phyloP scores from a whole-genome alignment of 1,140 invertebrate genomes.

The Doryteuthis pealeii region DNA sequence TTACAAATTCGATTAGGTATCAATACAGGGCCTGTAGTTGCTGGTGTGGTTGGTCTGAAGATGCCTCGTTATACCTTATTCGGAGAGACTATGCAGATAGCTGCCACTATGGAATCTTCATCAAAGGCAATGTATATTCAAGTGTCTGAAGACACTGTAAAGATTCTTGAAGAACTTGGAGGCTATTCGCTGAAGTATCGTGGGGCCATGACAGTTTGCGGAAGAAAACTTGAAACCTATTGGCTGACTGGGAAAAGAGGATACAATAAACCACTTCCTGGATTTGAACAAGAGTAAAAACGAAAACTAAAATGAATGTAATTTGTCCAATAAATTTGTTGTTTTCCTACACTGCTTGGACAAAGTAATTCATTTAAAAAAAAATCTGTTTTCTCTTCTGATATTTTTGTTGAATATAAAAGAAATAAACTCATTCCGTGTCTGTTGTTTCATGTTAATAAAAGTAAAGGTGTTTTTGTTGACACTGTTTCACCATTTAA shows the following conservation, averaged over 20 bases:
- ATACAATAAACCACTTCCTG: slow-evolving; percentile 36
- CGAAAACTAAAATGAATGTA: no score
- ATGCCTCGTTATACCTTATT: background rate
- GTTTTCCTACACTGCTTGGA: no score
- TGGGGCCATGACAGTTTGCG: background rate
- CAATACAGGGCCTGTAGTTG: background rate
- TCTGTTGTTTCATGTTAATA: no score
- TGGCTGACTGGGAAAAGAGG: slow-evolving; percentile 48
- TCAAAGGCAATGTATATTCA: background rate
- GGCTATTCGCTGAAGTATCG: background rate
- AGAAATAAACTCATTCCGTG: no score
- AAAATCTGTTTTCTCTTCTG: no score
- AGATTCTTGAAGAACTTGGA: background rate
- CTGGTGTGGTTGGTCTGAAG: slow-evolving; percentile 1
- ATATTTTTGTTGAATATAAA: no score
- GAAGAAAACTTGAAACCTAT: slow-evolving; percentile 30
- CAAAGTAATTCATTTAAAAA: no score
- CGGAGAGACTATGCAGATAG: background rate
- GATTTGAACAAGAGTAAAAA: no score
- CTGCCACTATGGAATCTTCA: background rate
- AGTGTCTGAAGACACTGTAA: background rate
- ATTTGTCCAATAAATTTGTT: no score
- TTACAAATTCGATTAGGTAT: slow-evolving; percentile 67
- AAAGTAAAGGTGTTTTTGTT: no score
- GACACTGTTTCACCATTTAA: no score